A percentile compares a stretch with the other conserved stretches of the same genome.
Evolutionary conservation across 2,888 invertebrate genomes (phyloP).

Genomic region (Chaetoderma sp.): DNA sequence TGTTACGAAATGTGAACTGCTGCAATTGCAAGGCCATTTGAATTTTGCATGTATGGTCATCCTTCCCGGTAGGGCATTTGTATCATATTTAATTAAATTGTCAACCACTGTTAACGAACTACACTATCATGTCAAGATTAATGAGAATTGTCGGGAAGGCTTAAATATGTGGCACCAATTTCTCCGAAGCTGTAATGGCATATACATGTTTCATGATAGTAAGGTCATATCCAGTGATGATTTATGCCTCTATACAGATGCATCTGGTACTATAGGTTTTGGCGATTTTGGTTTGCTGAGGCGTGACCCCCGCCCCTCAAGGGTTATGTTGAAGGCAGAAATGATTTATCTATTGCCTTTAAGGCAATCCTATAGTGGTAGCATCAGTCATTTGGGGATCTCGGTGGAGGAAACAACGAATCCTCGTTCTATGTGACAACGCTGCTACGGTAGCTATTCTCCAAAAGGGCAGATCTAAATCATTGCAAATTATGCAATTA

Average conservation of each 20-base stretch:
- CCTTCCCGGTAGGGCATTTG: neutral
- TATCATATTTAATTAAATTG: neutral
- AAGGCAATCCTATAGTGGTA: conserved; percentile 10
- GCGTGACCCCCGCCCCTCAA: neutral
- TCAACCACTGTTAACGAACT: neutral
- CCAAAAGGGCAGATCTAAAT: conserved; percentile 3
- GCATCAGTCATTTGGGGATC: conserved; percentile 10
- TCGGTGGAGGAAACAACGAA: neutral
- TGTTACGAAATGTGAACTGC: conserved; percentile 7
- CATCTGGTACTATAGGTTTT: conserved; percentile 1
- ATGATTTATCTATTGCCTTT: too few species aligned
- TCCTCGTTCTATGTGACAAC: conserved; percentile 14
- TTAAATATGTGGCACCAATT: neutral
- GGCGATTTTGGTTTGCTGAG: conserved; percentile 5
- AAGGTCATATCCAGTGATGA: conserved; percentile 1
- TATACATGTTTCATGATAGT: conserved; percentile 7
- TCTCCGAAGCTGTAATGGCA: conserved; percentile 15
- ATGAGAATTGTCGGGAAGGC: neutral
- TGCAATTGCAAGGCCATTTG: conserved; percentile 5
- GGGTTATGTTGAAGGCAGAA: too few species aligned
- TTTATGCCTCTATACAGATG: conserved; percentile 10
- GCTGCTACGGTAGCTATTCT: conserved; percentile 11
- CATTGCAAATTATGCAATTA: conserved; percentile 5
- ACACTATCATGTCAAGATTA: neutral
- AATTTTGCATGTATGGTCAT: conserved; percentile 11